Evolutionary conservation across 2,113 vertebrate genomes (phyloP), one percentile per base, ranked within the genome.

Genomic region (Murina feae): DNA sequence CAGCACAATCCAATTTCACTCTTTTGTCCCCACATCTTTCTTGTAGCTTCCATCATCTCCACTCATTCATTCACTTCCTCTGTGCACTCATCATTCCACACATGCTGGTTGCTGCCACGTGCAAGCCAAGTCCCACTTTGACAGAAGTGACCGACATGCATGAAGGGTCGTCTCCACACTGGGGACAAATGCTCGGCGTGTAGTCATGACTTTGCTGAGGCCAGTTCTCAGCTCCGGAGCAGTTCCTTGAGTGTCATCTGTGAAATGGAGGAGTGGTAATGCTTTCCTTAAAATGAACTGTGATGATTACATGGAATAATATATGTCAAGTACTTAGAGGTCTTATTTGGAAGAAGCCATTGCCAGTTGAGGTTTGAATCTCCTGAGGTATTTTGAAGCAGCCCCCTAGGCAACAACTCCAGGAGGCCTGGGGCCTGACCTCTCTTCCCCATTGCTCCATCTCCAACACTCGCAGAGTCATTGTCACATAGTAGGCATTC

Each of bases 401-500:
- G 20, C 9, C 18, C 6, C 37, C 10, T 44, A 30, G 12, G 47
- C 53, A 2, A 32, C 72, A 60, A 2, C 49, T 44, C 32, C 25
- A 18, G 51, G 35, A 63, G 17, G 47, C 35, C 28, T 9, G 32
- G 30, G 16, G 8, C 39, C 42, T 71, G 28, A 6, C 17, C 82
- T 18, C 0, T 35, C 37, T 35, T 21, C 1, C 20, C 32, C 10
- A 17, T 14, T 51, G 16, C 20, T 74, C 23, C 39, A 13, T 60
- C 66, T 20, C 32, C 21, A 20, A 6, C 37, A 1, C 28, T 5
- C 12, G 3, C 17, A 12, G 6, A 10, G 53, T 21, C 32, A 9
- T 0, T 1, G 21, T 23, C 25, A 20, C 3, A 6, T 28, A 9
- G 2, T 1, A 17, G 71, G 16, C 9, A 6, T 35, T 37, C 42